These are phyloP conservation scores for Drosophila melanica DNA, from an alignment of 1,140 invertebrate genomes.

Conservation along the genomic window DNA sequence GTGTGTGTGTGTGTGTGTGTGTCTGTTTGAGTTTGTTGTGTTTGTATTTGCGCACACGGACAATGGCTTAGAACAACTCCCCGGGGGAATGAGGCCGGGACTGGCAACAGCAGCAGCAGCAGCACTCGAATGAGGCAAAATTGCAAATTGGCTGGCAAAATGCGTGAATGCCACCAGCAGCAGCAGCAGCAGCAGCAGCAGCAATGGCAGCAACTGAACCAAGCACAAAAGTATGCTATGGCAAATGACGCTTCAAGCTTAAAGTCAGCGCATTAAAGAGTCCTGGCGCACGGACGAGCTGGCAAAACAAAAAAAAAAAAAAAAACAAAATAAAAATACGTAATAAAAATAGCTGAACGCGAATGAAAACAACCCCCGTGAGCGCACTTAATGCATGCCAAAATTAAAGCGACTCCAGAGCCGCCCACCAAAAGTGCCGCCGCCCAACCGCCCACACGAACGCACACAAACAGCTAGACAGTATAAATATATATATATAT, in stretches of 20 bases:
- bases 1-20: not conserved
- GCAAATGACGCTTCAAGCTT: conserved; percentile 43
- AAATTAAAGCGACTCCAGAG: conserved; percentile 74
- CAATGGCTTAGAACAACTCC: conserved; percentile 44
- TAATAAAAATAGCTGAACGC: conserved; percentile 58
- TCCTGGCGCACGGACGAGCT: no score
- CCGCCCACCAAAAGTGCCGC: conserved; percentile 11
- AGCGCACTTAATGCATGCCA: conserved; percentile 80
- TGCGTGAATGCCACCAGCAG: conserved; percentile 13
- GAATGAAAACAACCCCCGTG: conserved; percentile 75
- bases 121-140: conserved; percentile 25
- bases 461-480: conserved; percentile 38
- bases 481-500: conserved; percentile 23
- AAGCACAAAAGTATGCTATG: conserved; percentile 69
- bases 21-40: conserved; percentile 34
- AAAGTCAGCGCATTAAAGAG: conserved; percentile 35
- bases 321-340: conserved; percentile 15
- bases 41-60: conserved; percentile 42
- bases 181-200: not conserved
- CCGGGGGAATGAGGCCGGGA: conserved; percentile 1
- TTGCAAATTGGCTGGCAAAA: conserved; percentile 45
- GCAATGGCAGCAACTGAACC: conserved; percentile 17
- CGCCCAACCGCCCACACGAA: conserved; percentile 30
- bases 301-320: conserved; percentile 23
- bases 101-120: no score